A percentile compares a stretch with the other conserved stretches of the same genome.
phyloP scores from a whole-genome alignment of 2,797 vertebrate species.

The Sebastes iracundus region DNA sequence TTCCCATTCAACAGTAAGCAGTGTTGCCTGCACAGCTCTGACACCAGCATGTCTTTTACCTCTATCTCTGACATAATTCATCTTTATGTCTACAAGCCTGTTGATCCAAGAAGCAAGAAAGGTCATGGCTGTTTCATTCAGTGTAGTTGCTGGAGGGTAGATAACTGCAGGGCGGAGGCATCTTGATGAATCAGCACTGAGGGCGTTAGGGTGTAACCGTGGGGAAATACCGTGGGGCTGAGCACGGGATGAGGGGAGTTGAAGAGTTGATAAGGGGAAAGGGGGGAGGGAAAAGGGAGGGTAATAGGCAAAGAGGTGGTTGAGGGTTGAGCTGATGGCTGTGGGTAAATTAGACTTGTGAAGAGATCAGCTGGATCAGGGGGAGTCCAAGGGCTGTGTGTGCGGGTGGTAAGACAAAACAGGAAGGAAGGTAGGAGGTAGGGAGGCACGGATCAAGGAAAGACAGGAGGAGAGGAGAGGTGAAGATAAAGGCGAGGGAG shows the following conservation, averaged over 20 bases:
- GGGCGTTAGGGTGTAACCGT: neutral
- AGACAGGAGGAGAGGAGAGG: neutral
- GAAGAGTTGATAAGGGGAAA: constrained; percentile 35
- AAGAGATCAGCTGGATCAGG: constrained; percentile 15
- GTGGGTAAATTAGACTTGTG: constrained; percentile 12
- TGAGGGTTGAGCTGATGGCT: neutral
- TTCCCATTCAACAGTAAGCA: neutral
- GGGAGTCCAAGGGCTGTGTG: neutral
- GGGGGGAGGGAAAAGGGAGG: neutral
- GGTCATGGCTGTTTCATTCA: constrained; percentile 12
- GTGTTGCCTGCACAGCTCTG: neutral
- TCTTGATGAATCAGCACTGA: constrained; percentile 30
- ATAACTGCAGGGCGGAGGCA: neutral
- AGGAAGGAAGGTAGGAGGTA: constrained; percentile 1
- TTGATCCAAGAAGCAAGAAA: neutral
- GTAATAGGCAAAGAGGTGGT: neutral
- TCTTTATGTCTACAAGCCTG: neutral
- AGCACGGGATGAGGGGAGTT: constrained; percentile 16
- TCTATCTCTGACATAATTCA: neutral
- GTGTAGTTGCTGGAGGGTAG: neutral
- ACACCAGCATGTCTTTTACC: neutral
- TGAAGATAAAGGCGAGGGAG: constrained; percentile 24
- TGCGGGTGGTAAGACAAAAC: constrained; percentile 9
- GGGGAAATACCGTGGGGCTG: neutral
- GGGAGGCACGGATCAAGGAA: constrained; percentile 24